phyloP scores from a whole-genome alignment of 2,113 vertebrate genomes.

The Podocnemis expansa region DNA sequence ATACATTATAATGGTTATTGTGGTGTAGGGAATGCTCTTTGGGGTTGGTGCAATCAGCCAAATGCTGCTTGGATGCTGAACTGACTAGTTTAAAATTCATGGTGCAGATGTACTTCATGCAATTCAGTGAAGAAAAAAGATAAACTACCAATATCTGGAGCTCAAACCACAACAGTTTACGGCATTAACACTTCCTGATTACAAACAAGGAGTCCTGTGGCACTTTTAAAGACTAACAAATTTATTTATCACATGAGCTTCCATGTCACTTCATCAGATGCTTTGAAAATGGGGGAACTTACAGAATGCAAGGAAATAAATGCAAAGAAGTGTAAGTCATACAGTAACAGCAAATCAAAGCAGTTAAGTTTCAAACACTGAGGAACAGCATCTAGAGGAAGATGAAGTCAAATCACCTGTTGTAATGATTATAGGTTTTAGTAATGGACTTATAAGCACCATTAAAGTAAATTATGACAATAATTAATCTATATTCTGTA shows the following conservation, averaged over 20 bases:
- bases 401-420: no score
- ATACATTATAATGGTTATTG: not conserved
- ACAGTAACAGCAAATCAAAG: no score
- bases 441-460: not conserved
- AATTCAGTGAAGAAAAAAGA: not conserved
- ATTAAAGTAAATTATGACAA: not conserved
- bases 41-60: accelerated
- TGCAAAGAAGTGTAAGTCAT: no score
- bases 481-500: not conserved
- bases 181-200: not conserved
- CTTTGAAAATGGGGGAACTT: no score
- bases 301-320: no score
- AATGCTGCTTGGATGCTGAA: not conserved
- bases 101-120: not conserved
- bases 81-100: not conserved
- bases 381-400: no score
- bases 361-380: no score
- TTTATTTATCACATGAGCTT: no score
- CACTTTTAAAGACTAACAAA: no score
- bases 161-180: accelerated
- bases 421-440: not conserved
- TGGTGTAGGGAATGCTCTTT: not conserved
- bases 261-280: no score
- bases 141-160: not conserved
- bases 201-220: no score